A percentile compares a stretch with the other conserved stretches of the same genome.
Conservation (phyloP, 2,797 vertebrate genomes). For the Ctenopoma multispine region DNA sequence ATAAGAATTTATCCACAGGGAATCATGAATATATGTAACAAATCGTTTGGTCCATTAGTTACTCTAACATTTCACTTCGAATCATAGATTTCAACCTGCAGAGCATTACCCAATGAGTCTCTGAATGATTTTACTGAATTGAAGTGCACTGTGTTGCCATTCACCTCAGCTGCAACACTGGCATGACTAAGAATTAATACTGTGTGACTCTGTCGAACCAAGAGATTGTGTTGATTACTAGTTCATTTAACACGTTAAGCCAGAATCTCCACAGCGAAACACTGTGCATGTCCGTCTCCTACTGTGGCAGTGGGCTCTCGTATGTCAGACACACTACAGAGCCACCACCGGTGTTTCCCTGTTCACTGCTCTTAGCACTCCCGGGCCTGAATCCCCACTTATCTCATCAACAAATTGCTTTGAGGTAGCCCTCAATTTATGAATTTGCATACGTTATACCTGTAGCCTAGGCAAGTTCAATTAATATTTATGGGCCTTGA, state of each 20-base stretch:
- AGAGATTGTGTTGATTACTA: slow-evolving; percentile 4
- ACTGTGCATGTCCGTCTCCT: slow-evolving; percentile 24
- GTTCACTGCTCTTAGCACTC: slow-evolving; percentile 38
- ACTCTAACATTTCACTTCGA: background rate
- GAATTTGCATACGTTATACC: slow-evolving; percentile 78
- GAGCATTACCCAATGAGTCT: background rate
- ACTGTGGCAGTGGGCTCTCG: slow-evolving; percentile 17
- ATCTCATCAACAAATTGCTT: slow-evolving; percentile 79
- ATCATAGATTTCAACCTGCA: background rate
- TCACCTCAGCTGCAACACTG: no score
- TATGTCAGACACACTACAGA: slow-evolving; percentile 41
- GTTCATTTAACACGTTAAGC: slow-evolving; percentile 10
- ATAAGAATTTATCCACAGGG: background rate
- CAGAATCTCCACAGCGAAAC: slow-evolving; percentile 9
- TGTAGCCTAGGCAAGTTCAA: slow-evolving; percentile 61
- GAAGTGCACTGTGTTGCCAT: background rate
- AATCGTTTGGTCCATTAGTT: background rate
- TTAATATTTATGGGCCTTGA: slow-evolving; percentile 76
- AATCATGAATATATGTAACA: background rate
- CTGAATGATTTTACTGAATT: no score
- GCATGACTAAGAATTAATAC: background rate
- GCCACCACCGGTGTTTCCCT: slow-evolving; percentile 25
- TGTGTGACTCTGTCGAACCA: background rate
- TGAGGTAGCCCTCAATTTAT: slow-evolving; percentile 76
- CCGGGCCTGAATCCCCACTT: slow-evolving; percentile 64